Percentiles rank a stretch among this genome's conserved stretches.
Conservation (phyloP, 2,888 invertebrate species). For the Byasa hedistus region DNA sequence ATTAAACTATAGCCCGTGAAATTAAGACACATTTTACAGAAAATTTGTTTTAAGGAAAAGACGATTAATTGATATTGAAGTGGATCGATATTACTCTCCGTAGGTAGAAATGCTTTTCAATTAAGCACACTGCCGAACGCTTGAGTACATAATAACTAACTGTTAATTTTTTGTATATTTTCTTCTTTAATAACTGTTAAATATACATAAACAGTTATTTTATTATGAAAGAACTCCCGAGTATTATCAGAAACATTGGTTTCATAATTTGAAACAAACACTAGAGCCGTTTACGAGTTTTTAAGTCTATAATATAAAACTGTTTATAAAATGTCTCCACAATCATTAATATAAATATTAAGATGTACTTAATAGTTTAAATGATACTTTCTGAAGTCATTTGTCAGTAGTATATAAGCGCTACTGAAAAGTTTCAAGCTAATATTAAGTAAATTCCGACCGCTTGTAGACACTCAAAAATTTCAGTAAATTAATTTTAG, state of each 20-base stretch:
- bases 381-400: constrained; percentile 1
- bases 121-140: constrained; percentile 18
- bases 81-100: constrained; percentile 60
- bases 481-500: constrained; percentile 34
- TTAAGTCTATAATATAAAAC: too few species aligned
- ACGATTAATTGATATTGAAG: constrained; percentile 57
- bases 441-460: constrained; percentile 46
- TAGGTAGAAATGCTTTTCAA: constrained; percentile 40
- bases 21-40: constrained; percentile 46
- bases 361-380: background rate
- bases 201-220: too few species aligned
- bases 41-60: constrained; percentile 39
- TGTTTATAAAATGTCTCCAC: too few species aligned
- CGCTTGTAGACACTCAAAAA: constrained; percentile 39
- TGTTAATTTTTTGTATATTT: background rate
- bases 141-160: constrained; percentile 25
- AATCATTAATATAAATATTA: too few species aligned
- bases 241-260: too few species aligned
- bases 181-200: background rate
- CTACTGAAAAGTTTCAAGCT: constrained; percentile 31
- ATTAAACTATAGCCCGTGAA: constrained; percentile 48
- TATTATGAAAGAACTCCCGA: too few species aligned
- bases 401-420: constrained; percentile 47
- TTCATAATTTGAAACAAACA: too few species aligned
- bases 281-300: too few species aligned